Evolutionary conservation across 2,113 vertebrate genomes (phyloP), one percentile per base, ranked within the genome.

Genomic region (Pelvicachromis taeniatus): DNA sequence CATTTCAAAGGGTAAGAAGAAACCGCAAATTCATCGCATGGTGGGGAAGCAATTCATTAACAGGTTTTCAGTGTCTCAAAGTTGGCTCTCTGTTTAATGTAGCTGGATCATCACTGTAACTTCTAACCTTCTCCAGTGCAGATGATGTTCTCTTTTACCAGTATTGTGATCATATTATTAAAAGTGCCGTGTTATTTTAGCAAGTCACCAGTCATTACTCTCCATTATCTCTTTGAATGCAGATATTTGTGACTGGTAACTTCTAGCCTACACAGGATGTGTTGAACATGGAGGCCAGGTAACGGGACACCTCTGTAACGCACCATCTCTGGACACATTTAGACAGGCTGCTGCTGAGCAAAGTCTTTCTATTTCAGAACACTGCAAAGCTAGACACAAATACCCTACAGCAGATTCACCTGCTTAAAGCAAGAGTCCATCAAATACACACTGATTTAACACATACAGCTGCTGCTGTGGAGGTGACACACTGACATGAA

Each of bases 241-340:
- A 73, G 68, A 73, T 23, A 31, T 73, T 31, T 19, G 42, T 31
- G 48, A 26, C 9, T 50, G 42, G 68, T 73, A 26, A 9, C 35
- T 26, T 21, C 17, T 4, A 35, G 31, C 31, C 48, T 65, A 48
- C 70, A 5, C 17, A 33, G 80, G 78, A 77, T 31, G 81, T 59
- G 73, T 77, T 77, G 21, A 58, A 54, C 56, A 85, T 70, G 65
- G 80, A 84, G 83, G 84, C 40, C 78, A 80, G 80, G 90, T 91
- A 87, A 87, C 63, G 58, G 63, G 79, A 91, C 81, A 80, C 89
- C 50, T 70, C 9, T 81, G 89, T 92, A 92, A 92, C 61, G 23
- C 77, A 35, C 82, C 87, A 83, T 59, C 86, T 88, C 31, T 86
- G 84, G 26, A 55, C 56, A 26, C 21, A 50, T 85, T 63, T n/a